phyloP scores from a whole-genome alignment of 2,113 vertebrate genomes.

The Xerus inauris region DNA sequence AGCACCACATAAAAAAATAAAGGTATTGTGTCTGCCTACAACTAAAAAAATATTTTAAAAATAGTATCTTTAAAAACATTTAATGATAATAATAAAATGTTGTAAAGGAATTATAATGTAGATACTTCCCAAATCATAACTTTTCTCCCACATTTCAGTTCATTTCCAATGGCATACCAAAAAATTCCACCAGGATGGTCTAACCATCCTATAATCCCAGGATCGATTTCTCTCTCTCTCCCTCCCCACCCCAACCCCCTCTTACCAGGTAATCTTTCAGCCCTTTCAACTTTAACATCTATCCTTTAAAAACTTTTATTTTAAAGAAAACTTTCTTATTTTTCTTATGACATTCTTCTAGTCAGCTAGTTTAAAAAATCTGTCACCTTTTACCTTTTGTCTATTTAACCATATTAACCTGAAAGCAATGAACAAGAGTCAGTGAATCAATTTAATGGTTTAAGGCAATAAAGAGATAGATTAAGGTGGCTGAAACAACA shows the following conservation, averaged over 20 bases:
- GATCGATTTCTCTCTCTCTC: too few relatives aligned
- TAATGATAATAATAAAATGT: neutral
- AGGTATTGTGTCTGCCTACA: too few relatives aligned
- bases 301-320: neutral
- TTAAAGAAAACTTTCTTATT: constrained; percentile 10
- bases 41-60: too few relatives aligned
- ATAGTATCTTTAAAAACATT: too few relatives aligned
- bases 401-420: constrained; percentile 11
- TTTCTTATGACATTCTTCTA: constrained; percentile 24
- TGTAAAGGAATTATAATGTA: neutral
- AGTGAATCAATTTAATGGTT: neutral
- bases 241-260: neutral
- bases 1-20: too few relatives aligned
- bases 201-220: neutral
- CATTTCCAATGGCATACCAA: neutral
- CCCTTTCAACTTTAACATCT: neutral
- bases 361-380: neutral
- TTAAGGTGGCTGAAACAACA: neutral
- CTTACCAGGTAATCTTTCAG: neutral
- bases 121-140: neutral
- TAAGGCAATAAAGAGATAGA: neutral
- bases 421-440: neutral
- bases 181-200: neutral
- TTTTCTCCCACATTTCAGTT: neutral
- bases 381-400: neutral